phyloP scores from a whole-genome alignment of 2,888 invertebrate genomes.

The Hymenopus coronatus region DNA sequence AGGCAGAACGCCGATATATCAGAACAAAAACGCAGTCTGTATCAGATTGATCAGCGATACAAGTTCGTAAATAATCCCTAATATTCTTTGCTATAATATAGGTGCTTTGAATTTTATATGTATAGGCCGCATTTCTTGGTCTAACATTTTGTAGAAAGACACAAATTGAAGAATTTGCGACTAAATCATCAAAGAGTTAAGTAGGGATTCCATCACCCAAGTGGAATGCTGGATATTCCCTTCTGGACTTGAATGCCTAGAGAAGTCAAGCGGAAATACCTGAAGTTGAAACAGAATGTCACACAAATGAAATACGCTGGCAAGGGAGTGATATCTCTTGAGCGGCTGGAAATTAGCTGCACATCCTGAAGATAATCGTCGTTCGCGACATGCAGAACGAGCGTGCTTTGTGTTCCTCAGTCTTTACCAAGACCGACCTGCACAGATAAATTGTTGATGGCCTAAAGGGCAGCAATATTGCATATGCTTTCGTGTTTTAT shows the following conservation, averaged over 20 bases:
- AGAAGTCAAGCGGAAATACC: no score
- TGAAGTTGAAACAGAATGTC: background rate
- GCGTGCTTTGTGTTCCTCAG: background rate
- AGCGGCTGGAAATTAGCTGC: background rate
- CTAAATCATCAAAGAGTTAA: background rate
- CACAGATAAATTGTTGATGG: background rate
- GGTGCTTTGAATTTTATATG: no score
- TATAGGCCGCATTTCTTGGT: no score
- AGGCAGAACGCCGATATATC: no score
- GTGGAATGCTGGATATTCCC: background rate
- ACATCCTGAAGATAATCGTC: background rate
- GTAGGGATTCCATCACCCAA: background rate
- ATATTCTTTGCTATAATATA: no score
- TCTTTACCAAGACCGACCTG: background rate
- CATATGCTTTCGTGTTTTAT: background rate
- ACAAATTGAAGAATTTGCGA: no score
- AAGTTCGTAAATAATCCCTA: no score
- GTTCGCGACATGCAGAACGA: background rate
- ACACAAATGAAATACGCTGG: background rate
- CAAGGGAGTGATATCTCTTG: background rate
- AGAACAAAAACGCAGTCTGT: no score
- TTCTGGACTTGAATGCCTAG: background rate
- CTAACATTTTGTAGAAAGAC: no score
- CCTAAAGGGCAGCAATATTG: background rate
- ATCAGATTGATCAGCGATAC: no score